Conservation (phyloP, 1,140 invertebrate species). For the Lepidurus couesii region DNA sequence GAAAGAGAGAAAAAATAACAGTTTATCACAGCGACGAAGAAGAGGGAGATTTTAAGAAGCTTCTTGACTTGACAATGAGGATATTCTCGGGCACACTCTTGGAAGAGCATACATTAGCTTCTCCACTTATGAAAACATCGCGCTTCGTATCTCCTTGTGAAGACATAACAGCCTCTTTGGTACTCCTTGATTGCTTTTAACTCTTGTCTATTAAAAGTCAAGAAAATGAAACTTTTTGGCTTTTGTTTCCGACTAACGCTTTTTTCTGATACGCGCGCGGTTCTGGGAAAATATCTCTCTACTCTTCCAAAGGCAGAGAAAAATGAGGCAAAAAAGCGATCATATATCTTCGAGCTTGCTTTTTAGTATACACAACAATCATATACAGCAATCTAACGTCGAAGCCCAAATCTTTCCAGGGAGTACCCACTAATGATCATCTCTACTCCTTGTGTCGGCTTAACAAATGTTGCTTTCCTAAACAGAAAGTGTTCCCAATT, state of each 20-base stretch:
- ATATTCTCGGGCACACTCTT: neutral
- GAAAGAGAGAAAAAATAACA: neutral
- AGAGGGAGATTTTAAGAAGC: neutral
- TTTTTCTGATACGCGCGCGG: neutral
- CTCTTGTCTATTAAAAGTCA: neutral
- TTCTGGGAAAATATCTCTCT: neutral
- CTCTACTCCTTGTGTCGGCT: neutral
- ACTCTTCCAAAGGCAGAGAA: neutral
- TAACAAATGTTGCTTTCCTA: neutral
- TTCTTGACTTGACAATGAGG: slow-evolving; percentile 19
- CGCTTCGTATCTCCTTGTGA: neutral
- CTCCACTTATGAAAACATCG: slow-evolving; percentile 13
- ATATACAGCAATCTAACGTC: neutral
- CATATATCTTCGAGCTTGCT: neutral
- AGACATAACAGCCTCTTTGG: neutral
- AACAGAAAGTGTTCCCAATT: neutral
- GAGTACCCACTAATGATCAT: neutral
- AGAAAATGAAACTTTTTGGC: neutral
- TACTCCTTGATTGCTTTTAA: slow-evolving; percentile 1
- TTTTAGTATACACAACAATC: neutral
- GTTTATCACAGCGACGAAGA: neutral
- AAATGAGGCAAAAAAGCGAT: neutral
- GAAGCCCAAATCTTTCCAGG: neutral
- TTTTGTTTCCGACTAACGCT: neutral
- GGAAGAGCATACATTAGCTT: slow-evolving; percentile 1